phyloP scores from a whole-genome alignment of 1,140 invertebrate species.

The Drosophila mayri region DNA sequence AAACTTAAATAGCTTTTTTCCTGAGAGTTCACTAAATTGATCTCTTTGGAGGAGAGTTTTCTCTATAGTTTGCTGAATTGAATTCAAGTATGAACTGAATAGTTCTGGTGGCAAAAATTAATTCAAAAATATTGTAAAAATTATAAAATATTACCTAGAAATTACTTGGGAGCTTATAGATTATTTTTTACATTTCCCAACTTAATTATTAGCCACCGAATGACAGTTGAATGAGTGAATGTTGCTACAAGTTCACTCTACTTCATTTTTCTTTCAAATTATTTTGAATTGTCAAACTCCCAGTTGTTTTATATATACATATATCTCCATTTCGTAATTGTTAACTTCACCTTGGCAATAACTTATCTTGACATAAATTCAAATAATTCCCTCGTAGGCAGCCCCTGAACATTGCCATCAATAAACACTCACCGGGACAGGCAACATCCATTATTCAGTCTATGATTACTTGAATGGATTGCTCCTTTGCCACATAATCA shows the following conservation, averaged over 20 bases:
- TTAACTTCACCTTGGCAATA: background rate
- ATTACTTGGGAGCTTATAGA: too few relatives aligned
- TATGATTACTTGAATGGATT: constrained; percentile 49
- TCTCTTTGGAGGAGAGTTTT: background rate
- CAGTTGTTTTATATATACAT: background rate
- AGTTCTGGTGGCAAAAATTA: too few relatives aligned
- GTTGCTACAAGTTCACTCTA: background rate
- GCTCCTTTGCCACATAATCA: constrained; percentile 45
- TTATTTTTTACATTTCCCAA: background rate
- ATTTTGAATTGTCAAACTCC: background rate
- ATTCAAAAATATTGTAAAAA: background rate
- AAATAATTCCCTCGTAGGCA: background rate
- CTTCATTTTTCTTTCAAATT: background rate
- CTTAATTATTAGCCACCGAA: background rate
- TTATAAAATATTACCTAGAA: background rate
- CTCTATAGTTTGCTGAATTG: background rate
- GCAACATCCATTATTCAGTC: constrained; percentile 39
- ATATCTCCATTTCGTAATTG: background rate
- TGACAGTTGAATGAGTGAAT: background rate
- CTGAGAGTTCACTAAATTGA: background rate
- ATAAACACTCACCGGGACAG: constrained; percentile 17
- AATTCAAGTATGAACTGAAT: background rate
- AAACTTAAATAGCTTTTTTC: constrained; percentile 9
- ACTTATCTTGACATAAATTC: constrained; percentile 3
- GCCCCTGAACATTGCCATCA: constrained; percentile 1